Base-by-base conservation (phyloP, 2,888 invertebrate species). In the Homarus gammarus region DNA sequence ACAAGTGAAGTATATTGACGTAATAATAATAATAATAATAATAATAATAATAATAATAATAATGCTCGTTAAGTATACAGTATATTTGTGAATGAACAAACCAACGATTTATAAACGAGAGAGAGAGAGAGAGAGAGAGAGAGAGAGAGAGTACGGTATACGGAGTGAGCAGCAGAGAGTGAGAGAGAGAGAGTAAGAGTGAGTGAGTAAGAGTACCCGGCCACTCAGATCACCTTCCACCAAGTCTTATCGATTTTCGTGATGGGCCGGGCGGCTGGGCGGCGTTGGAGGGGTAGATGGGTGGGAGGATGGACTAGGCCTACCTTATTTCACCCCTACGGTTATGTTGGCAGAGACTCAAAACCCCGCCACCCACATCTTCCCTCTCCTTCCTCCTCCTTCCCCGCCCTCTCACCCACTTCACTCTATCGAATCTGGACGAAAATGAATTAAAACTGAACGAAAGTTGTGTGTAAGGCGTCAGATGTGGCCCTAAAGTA, bases 171-270 rank as follows among this genome's bases (percentile, higher is more conserved):
- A 2, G 27, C 12, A 73, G 36, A 33, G 73, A 73, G 73, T 36
- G 6, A 73, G 38, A 73, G 73, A 73, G 38, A 73, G 38, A 73
- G 36, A 73, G 73, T 0, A 2, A 51, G 51, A 78, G 51, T 15
- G 56, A 75, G 75, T 38, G 38, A 36, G 75, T 36, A 8, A 38
- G 38, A 3, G 18, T 6, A 68, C 27, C 44, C 75, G 5, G 15
- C 40, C 27, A 15, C 44, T 38, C 75, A 44, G 44, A 33, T 44
- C 64, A 64, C 51, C 77, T 51, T 64, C 64, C 31, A 12, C 38
- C 73, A 68, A 44, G 40, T 3, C 64, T 61, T 84, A 84, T 84
- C 77, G 84, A 78, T 86, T 78, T 51, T 77, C 64, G 68, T 84
- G 84, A 84, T 84, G 68, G 40, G 64, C 31, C 5, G 36, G 64